Evolutionary conservation across 2,888 invertebrate species (phyloP).

Genomic region (Lasioglossum morio): DNA sequence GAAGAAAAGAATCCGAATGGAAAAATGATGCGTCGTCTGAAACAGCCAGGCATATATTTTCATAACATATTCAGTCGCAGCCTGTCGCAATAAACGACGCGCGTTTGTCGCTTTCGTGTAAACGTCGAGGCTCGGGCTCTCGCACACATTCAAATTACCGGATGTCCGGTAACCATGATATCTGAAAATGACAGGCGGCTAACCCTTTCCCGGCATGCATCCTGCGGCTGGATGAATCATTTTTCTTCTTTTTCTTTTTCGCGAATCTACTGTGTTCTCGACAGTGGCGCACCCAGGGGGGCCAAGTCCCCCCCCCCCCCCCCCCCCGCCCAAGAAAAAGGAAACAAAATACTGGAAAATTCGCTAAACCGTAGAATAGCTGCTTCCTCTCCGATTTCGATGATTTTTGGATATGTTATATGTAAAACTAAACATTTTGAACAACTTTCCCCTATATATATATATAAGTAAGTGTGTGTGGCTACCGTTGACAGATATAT

Average conservation of each 20-base stretch:
- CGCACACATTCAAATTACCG: conserved; percentile 30
- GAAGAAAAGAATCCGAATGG: neutral
- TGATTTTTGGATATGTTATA: too few species aligned
- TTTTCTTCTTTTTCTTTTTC: conserved; percentile 13
- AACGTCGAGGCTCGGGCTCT: neutral
- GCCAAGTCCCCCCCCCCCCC: too few species aligned
- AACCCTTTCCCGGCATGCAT: conserved; percentile 10
- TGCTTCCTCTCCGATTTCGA: too few species aligned
- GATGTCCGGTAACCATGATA: conserved; percentile 34
- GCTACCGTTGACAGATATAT: too few species aligned
- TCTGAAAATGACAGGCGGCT: conserved; percentile 21
- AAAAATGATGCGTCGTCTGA: neutral
- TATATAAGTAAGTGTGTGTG: too few species aligned
- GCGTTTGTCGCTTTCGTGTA: neutral
- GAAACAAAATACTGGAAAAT: too few species aligned
- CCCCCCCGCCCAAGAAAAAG: too few species aligned
- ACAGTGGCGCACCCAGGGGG: too few species aligned
- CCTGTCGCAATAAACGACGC: neutral
- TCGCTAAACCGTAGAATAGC: too few species aligned
- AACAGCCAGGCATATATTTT: neutral
- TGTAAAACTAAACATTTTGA: too few species aligned
- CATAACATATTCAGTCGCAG: neutral
- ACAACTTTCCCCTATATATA: too few species aligned
- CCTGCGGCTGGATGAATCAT: conserved; percentile 5
- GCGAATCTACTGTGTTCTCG: neutral